Evolutionary conservation across 2,888 invertebrate species (phyloP), one percentile per base, ranked within the genome.

Genomic region (Lomographa bimaculata): DNA sequence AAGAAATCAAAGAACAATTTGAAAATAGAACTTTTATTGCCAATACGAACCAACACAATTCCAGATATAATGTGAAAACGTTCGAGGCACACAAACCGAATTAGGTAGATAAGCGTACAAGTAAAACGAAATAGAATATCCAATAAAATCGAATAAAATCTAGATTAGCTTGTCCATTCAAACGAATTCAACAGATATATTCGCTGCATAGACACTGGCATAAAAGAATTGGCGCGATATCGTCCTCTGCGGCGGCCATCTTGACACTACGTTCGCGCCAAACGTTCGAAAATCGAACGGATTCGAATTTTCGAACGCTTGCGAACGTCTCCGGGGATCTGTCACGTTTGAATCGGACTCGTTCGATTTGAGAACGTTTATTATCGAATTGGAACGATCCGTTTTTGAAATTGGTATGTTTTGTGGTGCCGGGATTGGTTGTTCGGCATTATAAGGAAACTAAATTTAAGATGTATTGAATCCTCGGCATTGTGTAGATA

Each of bases 201-300:
- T 69, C 71, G 76, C 76, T 75, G 35, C 32, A 36, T 43, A 43
- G 42, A 37, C 36, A 43, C 36, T 49, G 47, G 46, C 50, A 53
- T 78, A 76, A 81, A 87, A 85, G 85, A 83, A 87, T 84, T 81
- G 85, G 79, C 64, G 79, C 74, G 78, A 78, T 83, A 83, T 82
- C 82, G 76, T 47, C 50, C 44, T 50, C 61, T 64, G 66, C 50
- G 72, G 71, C 67, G 66, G 54, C 56, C 56, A 58, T 58, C 54
- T 55, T 55, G 54, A 52, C 54, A 52, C 50, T 40, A 33, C 54
- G 48, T 54, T 52, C 52, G 47, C 52, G 44, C 51, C 47, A 48
- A 52, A 52, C 50, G 50, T 52, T 50, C 44, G 45, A 46, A 51
- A 54, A 50, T 52, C 49, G 52, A 50, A 50, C 40, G 37, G 28